These are phyloP conservation scores for Bolborhynchus lineola DNA, from an alignment of 2,113 vertebrate species.

Conservation along the genomic window DNA sequence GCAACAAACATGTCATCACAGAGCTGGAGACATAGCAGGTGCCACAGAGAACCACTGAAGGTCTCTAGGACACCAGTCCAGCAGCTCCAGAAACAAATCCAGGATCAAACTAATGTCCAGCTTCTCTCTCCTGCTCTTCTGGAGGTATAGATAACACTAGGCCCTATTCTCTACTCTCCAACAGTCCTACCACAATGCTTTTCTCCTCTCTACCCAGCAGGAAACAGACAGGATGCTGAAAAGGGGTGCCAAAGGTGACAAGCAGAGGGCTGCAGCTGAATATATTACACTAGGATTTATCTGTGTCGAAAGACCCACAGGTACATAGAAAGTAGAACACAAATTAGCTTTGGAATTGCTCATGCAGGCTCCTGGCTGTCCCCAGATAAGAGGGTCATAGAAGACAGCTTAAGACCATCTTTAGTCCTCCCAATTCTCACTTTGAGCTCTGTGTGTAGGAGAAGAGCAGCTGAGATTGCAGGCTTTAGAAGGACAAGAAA, in stretches of 20 bases:
- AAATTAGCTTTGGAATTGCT: background rate
- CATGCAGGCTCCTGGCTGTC: background rate
- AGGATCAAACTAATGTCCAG: background rate
- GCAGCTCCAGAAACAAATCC: background rate
- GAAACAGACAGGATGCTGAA: background rate
- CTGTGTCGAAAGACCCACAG: background rate
- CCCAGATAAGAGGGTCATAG: background rate
- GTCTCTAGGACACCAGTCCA: background rate
- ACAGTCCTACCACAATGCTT: background rate
- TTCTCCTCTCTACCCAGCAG: background rate
- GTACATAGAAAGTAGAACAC: background rate
- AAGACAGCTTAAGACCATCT: background rate
- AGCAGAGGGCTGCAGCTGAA: background rate
- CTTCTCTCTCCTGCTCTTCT: background rate
- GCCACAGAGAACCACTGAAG: background rate
- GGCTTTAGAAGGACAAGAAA: background rate
- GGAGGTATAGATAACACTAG: background rate
- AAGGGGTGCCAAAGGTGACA: background rate
- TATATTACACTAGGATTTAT: background rate
- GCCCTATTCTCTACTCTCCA: background rate
- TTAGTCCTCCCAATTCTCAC: background rate
- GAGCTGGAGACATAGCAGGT: background rate
- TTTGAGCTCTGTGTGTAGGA: fast-evolving
- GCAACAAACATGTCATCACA: background rate
- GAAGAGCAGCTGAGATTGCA: background rate